Base-by-base conservation (phyloP, 2,797 vertebrate species). In the Amblyraja radiata region DNA sequence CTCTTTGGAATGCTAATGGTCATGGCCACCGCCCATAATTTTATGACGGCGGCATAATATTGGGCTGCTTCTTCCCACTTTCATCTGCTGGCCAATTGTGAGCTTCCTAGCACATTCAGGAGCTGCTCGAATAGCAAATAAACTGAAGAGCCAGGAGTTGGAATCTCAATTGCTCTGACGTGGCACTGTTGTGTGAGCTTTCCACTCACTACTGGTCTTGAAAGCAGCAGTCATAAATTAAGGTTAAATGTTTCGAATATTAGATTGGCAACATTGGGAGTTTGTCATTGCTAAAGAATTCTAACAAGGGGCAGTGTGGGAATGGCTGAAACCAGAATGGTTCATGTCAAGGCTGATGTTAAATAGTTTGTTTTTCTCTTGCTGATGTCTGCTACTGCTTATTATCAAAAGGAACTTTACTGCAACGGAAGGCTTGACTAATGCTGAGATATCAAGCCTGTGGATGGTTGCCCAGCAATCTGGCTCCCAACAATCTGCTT, bases 361-460 rank as follows among this genome's bases (percentile, higher is more conserved):
- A 32, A 18, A 63, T 88, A 36, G 63, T 68, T 18, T 88, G 84
- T 65, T n/a, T 88, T 88, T 68, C n/a, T 68, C 61, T 88, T n/a
- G 84, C 84, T 88, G 84, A 88, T 88, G 61, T 21, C 7, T 88
- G 84, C 84, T 36, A 68, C 84, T 88, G 84, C 28, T 88, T 88
- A 68, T 88, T 68, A 88, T 68, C 84, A 88, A 88, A 32, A 68
- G 63, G 63, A 88, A 68, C 63, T 88, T 88, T 68, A 88, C 84
- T 65, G 28, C 61, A 68, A 88, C 18, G 61, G 25, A 88, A 36
- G 14, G 61, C 32, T 88, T 68, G 83, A 63, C 61, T 86, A 65
- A 86, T 86, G 58, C 54, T 63, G 61, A 32, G 58, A 63, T 65
- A 88, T 88, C 63, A 65, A 88, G n/a, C 14, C 61, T 21, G 16